Conservation (phyloP, 2,888 invertebrate genomes). For the Amblyjoppa fuscipennis region DNA sequence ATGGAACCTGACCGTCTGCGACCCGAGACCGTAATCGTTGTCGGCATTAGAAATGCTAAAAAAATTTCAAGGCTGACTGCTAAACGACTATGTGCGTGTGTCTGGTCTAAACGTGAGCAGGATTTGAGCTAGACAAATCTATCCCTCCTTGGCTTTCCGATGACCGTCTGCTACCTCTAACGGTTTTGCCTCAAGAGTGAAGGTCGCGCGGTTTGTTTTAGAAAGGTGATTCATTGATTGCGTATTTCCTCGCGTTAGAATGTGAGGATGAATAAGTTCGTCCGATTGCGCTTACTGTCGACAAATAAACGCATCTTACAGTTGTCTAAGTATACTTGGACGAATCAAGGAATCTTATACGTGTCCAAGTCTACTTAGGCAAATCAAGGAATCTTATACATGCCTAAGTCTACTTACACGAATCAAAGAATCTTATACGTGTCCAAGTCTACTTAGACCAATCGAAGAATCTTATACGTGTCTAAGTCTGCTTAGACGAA, state of each 20-base stretch:
- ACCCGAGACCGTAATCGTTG: constrained; percentile 63
- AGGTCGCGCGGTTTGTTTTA: constrained; percentile 55
- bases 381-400: no score
- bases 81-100: constrained; percentile 48
- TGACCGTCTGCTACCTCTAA: constrained; percentile 84
- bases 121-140: constrained; percentile 69
- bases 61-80: constrained; percentile 76
- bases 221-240: constrained; percentile 14
- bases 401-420: no score
- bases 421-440: no score
- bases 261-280: constrained; percentile 1
- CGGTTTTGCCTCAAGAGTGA: constrained; percentile 74
- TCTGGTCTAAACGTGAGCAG: constrained; percentile 46
- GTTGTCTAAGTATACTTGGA: no score
- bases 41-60: constrained; percentile 68
- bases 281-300: background rate
- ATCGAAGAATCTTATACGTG: no score
- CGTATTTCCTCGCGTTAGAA: constrained; percentile 46
- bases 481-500: no score
- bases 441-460: no score
- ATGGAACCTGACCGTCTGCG: constrained; percentile 75
- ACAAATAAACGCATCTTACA: background rate
- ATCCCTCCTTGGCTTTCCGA: constrained; percentile 46
- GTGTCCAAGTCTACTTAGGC: no score
- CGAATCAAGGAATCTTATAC: no score